Base-by-base conservation (phyloP, 2,888 invertebrate genomes). In the Melanargia galathea region DNA sequence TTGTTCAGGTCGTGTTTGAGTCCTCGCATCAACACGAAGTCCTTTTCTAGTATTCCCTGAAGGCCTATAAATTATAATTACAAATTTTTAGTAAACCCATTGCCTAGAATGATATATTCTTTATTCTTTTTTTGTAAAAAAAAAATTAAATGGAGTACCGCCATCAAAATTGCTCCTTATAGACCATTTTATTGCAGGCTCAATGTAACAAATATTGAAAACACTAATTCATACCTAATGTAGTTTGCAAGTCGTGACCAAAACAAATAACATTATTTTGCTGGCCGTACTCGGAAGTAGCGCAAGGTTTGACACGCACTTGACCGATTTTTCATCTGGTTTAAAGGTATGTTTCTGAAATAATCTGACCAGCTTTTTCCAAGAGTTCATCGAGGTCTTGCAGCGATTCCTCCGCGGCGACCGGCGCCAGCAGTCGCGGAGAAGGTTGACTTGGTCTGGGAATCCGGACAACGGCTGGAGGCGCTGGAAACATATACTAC, bases 1-100 rank as follows among this genome's bases (percentile, higher is more conserved):
- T 78, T 85, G 69, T 93, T 93, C 46, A 93, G 81, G 64, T 93
- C 92, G 59, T 90, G 90, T 65, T 89, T 89, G 13, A 89, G 70
- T 0, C 88, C 86, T 66, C 86, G 84, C 83, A 92, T 92, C 4
- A 84, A 70, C 0, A 92, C 83, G 58, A 92, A 92, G 61, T 92
- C 88, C 66, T 89, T 90, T 62, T 90, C 84, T 22, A 92, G 67
- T 33, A 92, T 86, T 0, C 86, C 86, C 68, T 84, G 78, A 2
- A 92, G 78, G 48, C 88, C 92, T 92, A 72, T 24, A 67, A 71
- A 24, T 30, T 18, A 49, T 46, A 18, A 52, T 35, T 35, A 6
- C 52, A 55, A 16, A 43, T 8, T 18, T 43, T 43, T 18, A 43
- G 43, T 16, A 7, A 38, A 30, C 30, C 30, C 6, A 7, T 30